Evolutionary conservation across 2,113 vertebrate genomes (phyloP).

Genomic region (Anas platyrhynchos): DNA sequence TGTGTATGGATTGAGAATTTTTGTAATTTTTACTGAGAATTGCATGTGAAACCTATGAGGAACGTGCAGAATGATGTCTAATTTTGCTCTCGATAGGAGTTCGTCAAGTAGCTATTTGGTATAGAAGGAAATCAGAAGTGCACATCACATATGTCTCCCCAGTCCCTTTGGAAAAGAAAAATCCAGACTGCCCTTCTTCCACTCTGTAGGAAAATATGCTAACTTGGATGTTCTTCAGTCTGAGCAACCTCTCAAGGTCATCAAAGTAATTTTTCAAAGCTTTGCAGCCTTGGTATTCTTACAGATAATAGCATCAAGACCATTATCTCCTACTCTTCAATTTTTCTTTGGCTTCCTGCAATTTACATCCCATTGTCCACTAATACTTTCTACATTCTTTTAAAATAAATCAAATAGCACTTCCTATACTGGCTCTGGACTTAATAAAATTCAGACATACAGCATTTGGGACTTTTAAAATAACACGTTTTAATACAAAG

Average conservation of each 20-base stretch:
- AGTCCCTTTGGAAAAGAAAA: conserved; percentile 29
- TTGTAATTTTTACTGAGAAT: background rate
- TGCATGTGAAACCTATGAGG: background rate
- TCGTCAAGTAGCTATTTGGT: background rate
- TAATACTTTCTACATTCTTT: conserved; percentile 68
- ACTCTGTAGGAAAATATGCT: background rate
- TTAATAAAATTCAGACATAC: conserved; percentile 64
- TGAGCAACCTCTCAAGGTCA: conserved; percentile 55
- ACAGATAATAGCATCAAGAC: conserved; percentile 46
- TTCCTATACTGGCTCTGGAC: conserved; percentile 39
- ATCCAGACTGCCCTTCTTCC: background rate
- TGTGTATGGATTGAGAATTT: background rate
- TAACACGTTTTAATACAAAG: conserved; percentile 60
- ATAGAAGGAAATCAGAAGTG: background rate
- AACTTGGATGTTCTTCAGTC: background rate
- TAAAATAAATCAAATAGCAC: conserved; percentile 56
- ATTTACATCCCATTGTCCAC: conserved; percentile 68
- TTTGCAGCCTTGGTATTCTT: conserved; percentile 36
- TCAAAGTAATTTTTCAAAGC: conserved; percentile 32
- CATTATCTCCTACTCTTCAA: conserved; percentile 65
- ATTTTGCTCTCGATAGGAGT: background rate
- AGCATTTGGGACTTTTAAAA: conserved; percentile 62
- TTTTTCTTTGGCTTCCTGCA: conserved; percentile 74
- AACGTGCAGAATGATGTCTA: background rate
- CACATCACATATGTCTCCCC: background rate